These are phyloP conservation scores for Brachionus asplanchnoidis DNA, from an alignment of 1,140 invertebrate genomes.

Conservation along the genomic window DNA sequence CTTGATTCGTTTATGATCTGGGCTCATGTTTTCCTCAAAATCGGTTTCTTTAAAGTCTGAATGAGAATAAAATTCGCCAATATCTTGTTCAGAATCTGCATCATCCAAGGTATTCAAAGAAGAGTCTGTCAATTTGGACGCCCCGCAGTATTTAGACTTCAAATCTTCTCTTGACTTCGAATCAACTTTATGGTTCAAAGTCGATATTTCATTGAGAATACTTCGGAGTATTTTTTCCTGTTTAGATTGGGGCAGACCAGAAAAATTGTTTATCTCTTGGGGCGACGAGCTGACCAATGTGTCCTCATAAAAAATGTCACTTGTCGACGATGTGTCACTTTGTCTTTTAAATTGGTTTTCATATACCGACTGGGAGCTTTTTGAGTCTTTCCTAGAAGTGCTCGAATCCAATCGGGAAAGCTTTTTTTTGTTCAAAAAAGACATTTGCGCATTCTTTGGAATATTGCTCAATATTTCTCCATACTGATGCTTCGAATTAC, in stretches of 20 bases:
- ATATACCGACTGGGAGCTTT: not conserved
- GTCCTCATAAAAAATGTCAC: not conserved
- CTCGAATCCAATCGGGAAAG: not conserved
- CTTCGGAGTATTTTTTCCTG: slow-evolving; percentile 11
- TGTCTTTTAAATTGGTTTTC: not conserved
- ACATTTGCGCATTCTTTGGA: not conserved
- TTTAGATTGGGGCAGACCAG: not conserved
- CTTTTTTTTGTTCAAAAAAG: not conserved
- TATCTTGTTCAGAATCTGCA: not conserved
- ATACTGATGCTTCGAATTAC: not conserved
- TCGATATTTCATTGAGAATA: not conserved
- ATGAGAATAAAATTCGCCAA: not conserved
- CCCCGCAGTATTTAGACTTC: not conserved
- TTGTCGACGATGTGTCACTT: not conserved
- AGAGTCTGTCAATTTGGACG: not conserved
- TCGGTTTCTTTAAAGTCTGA: not conserved
- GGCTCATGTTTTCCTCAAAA: not conserved
- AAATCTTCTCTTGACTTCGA: not conserved
- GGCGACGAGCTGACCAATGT: not conserved
- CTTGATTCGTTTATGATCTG: not conserved
- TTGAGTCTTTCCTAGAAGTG: not conserved
- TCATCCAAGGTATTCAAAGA: slow-evolving; percentile 9
- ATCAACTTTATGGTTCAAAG: not conserved
- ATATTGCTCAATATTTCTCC: not conserved
- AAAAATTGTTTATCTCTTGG: not conserved